Base-by-base conservation (phyloP, 2,797 vertebrate genomes). In the Chromobotia macracanthus region DNA sequence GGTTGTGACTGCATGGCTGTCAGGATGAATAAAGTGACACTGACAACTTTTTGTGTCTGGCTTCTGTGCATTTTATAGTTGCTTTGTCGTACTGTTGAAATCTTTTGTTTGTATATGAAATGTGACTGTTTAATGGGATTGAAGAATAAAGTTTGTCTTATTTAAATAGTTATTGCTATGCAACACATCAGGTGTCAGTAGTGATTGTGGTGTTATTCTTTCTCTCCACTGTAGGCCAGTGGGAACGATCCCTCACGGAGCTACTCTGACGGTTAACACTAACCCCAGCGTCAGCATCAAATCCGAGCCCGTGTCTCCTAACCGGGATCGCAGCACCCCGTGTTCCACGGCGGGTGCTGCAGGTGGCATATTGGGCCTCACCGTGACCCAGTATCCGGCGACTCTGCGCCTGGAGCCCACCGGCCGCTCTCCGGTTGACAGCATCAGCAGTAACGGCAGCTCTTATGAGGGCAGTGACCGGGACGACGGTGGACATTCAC, bases 251-350 rank as follows among this genome's bases (percentile, higher is more conserved):
- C 90, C 96, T 82, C 96, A 96, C 38, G 91, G 94, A 84, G 87
- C 95, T 70, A 94, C 95, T 0, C 91, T 97, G 91, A 97, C 95
- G 0, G 94, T 98, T 90, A 97, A 96, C 94, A 97, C 96, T 71
- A 96, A 96, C 90, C 95, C 95, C 77, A 93, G 95, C 88, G 84
- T 99, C 92, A 96, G 93, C 94, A 97, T 99, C 92, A 99, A 99
- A 91, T 96, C 96, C 0, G 97, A 99, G 83, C 97, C 97, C 0
- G 92, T 97, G 79, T 98, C 97, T 0, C 97, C 97, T 1, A 97
- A 95, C 88, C 95, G 96, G 0, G 96, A 98, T 81, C 94, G 95
- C 84, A 95, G 92, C 92, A 97, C 96, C 0, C 95, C 96, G 80
- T 92, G 92, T 87, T 91, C 95, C 83, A 88, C 70, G 25, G 35